Percentiles rank a stretch among this genome's conserved stretches.
Conservation (phyloP, 2,113 vertebrate genomes). For the Nansenia antarctica region DNA sequence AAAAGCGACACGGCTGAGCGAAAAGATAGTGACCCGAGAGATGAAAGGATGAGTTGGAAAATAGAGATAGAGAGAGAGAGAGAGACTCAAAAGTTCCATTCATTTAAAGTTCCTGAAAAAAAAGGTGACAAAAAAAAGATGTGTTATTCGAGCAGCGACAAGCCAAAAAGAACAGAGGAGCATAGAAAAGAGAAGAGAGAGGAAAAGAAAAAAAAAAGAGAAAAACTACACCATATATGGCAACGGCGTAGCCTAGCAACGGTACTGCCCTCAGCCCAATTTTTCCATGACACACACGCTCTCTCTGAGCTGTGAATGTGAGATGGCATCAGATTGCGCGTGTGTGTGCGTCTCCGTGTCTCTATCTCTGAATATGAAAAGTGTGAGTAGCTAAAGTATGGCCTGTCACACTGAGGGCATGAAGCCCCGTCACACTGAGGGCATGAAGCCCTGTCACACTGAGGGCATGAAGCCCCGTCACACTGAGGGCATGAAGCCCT, state of each 20-base stretch:
- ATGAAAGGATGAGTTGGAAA: not conserved
- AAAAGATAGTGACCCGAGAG: not conserved
- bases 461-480: no score
- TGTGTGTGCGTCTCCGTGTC: constrained; percentile 8
- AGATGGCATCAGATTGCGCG: constrained; percentile 39
- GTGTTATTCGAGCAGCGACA: not conserved
- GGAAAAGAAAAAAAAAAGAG: constrained; percentile 35
- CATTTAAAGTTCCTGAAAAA: not conserved
- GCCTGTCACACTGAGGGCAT: no score
- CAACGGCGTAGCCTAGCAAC: constrained; percentile 73
- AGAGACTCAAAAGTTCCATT: not conserved
- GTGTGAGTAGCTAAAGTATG: constrained; percentile 16
- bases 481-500: no score
- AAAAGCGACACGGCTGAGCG: not conserved
- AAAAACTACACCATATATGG: constrained; percentile 71
- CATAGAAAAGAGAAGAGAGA: constrained; percentile 24
- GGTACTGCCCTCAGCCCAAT: constrained; percentile 71
- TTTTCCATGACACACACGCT: constrained; percentile 82
- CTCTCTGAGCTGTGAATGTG: constrained; percentile 43
- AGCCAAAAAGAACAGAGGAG: not conserved
- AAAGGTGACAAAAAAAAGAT: not conserved
- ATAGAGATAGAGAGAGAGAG: not conserved
- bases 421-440: no score
- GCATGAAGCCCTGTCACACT: no score
- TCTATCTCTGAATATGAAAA: constrained; percentile 32